Conservation (phyloP, 2,797 vertebrate species). For the Eutrigla gurnardus region DNA sequence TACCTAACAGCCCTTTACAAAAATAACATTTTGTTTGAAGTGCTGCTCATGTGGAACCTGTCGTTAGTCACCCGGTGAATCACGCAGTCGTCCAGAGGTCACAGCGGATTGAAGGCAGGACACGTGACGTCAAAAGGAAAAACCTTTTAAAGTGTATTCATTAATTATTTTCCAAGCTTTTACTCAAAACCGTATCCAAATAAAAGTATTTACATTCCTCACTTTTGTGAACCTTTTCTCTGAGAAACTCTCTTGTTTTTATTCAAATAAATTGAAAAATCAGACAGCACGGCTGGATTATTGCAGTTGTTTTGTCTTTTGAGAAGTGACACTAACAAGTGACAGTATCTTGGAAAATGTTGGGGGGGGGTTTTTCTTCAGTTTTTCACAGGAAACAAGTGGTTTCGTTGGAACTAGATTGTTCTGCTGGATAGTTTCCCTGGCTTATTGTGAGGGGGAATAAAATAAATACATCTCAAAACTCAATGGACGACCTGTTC, state of each 20-base stretch:
- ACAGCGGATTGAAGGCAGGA: conserved; percentile 11
- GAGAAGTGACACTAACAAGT: conserved; percentile 43
- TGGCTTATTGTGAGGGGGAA: conserved; percentile 12
- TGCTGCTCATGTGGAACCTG: conserved; percentile 44
- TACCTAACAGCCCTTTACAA: conserved; percentile 55
- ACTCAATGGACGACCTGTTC: conserved; percentile 15
- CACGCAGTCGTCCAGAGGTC: conserved; percentile 43
- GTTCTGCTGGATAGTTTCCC: conserved; percentile 28
- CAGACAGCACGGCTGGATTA: conserved; percentile 17
- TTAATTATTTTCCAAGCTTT: background rate
- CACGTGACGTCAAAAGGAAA: background rate
- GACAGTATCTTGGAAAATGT: conserved; percentile 53
- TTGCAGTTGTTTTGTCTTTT: conserved; percentile 53
- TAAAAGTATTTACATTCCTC: background rate
- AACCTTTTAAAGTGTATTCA: conserved; percentile 7
- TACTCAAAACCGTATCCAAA: background rate
- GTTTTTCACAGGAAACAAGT: conserved; percentile 19
- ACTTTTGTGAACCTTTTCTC: conserved; percentile 1
- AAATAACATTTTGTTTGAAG: conserved; percentile 60
- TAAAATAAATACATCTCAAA: conserved; percentile 4
- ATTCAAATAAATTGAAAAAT: conserved; percentile 35
- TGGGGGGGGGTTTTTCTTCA: conserved; percentile 21
- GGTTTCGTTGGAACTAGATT: conserved; percentile 23
- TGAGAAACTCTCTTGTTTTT: background rate
- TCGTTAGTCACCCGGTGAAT: conserved; percentile 67